Evolutionary conservation across 2,797 vertebrate genomes (phyloP), one percentile per base, ranked within the genome.

Genomic region (Siniperca scherzeri): DNA sequence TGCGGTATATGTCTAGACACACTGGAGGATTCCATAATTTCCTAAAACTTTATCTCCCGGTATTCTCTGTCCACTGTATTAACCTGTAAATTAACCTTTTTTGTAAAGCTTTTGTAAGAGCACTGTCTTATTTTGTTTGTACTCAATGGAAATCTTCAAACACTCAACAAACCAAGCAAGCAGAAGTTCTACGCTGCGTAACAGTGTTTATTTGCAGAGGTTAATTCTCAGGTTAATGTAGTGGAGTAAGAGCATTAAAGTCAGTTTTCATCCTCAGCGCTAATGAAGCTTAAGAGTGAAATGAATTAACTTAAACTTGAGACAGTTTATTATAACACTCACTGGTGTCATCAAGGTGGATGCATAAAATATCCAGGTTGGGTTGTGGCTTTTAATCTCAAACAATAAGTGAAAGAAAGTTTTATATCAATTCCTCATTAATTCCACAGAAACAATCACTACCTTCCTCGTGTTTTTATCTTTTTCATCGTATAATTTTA

Each of bases 141-240:
- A 40, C 4, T 19, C 3, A 33, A 22, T 17, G 3, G 44, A 76
- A 64, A 66, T 71, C 57, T 38, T 55, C 4, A 22, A 3, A 16
- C 69, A 3, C 11, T 36, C 0, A 27, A 11, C 30, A 40, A 62
- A 74, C 56, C 59, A 69, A 60, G 36, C 27, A 14, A 48, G 8
- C 30, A 48, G 17, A 13, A n/a, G 25, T 14, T 62, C 12, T 52
- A 0, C 12, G 0, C n/a, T 5, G 16, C 33, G 73, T 66, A 57
- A 5, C 27, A 42, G 36, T 17, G 38, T 25, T 70, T 10, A 38
- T 72, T 70, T 27, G 4, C 61, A 11, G 17, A 78, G 78, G 76
- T 87, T 75, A 50, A 75, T 79, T 59, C 13, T 78, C 17, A 19
- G 75, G 72, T 83, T 77, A 85, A 85, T 81, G 48, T 50, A 25